A percentile compares a stretch with the other conserved stretches of the same genome.
phyloP scores from a whole-genome alignment of 1,140 invertebrate species.

The Charaxes varanes region DNA sequence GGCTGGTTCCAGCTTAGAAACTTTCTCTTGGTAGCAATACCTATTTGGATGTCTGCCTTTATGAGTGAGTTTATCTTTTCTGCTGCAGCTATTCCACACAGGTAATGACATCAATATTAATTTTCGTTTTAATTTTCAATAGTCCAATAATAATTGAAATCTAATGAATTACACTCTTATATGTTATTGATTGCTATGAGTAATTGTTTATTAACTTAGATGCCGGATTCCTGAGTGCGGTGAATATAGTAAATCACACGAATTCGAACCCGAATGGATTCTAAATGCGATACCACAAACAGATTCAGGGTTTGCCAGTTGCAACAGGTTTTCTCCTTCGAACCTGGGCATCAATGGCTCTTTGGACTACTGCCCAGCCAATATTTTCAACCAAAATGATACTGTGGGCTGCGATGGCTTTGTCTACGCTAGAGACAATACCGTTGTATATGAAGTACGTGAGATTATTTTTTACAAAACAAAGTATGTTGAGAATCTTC shows the following conservation, averaged over 20 bases:
- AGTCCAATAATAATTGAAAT: no score
- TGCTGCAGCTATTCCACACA: constrained; percentile 73
- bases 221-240: constrained; percentile 78
- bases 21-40: constrained; percentile 69
- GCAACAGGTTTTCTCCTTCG: constrained; percentile 17
- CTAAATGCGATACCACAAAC: constrained; percentile 62
- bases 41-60: constrained; percentile 72
- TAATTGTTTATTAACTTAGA: constrained; percentile 45
- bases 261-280: constrained; percentile 72
- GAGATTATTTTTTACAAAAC: background rate
- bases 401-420: constrained; percentile 24
- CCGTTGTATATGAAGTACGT: constrained; percentile 47
- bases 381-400: constrained; percentile 24
- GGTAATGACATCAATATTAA: constrained; percentile 43
- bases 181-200: no score
- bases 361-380: constrained; percentile 20
- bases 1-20: constrained; percentile 75
- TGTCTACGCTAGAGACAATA: constrained; percentile 23
- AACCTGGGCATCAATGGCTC: constrained; percentile 5
- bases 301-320: constrained; percentile 19
- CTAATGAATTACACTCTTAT: no score
- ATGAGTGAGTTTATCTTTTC: constrained; percentile 76
- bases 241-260: constrained; percentile 23
- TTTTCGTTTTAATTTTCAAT: background rate
- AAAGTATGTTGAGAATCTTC: no score